phyloP scores from a whole-genome alignment of 2,888 invertebrate species.

The Perizoma flavofasciatum region DNA sequence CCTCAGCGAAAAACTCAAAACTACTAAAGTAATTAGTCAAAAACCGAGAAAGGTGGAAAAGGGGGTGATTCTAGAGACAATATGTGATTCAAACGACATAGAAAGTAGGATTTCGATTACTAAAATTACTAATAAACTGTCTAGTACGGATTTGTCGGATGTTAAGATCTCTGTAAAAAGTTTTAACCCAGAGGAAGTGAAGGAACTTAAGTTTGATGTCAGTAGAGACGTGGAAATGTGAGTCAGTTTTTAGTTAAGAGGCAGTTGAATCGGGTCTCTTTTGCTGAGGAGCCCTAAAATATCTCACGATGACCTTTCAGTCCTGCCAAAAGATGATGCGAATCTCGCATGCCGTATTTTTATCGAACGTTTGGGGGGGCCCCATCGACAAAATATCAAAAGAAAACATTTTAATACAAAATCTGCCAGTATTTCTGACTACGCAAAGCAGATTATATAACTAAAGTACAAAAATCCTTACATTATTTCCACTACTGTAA shows the following conservation, averaged over 20 bases:
- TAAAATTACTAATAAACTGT: conserved; percentile 78
- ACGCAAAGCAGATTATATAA: too few relatives aligned
- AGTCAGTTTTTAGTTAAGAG: conserved; percentile 32
- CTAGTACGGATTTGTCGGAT: conserved; percentile 67
- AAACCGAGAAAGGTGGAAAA: conserved; percentile 74
- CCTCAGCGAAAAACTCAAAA: conserved; percentile 69
- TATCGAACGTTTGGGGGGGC: not conserved
- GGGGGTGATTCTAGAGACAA: conserved; percentile 65
- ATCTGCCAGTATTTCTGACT: too few relatives aligned
- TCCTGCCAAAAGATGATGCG: not conserved
- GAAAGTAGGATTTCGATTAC: conserved; percentile 81
- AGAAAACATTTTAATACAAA: too few relatives aligned
- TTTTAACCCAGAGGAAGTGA: conserved; percentile 73
- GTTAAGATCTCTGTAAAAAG: conserved; percentile 70
- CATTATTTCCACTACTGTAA: too few relatives aligned
- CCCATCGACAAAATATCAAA: too few relatives aligned
- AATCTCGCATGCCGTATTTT: not conserved
- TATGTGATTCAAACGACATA: conserved; percentile 73
- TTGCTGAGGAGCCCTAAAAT: not conserved
- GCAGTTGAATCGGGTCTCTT: not conserved
- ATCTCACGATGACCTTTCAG: not conserved
- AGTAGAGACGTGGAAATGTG: conserved; percentile 76
- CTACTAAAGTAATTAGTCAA: conserved; percentile 53
- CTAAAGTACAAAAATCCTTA: too few relatives aligned
- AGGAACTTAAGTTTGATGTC: conserved; percentile 69